phyloP scores from a whole-genome alignment of 2,113 vertebrate species.

The Panthera uncia region DNA sequence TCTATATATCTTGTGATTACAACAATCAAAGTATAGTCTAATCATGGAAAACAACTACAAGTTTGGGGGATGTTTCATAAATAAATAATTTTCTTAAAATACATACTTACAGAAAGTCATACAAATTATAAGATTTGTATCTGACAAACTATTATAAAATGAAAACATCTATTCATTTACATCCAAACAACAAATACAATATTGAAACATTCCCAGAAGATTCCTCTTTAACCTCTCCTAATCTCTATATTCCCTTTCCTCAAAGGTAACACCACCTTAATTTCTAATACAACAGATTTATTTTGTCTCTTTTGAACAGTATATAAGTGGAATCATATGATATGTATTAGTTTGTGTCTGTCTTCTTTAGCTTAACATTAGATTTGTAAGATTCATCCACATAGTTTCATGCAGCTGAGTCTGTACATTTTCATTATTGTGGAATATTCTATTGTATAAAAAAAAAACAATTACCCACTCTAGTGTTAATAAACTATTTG shows the following conservation, averaged over 20 bases:
- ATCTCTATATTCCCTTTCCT: not conserved
- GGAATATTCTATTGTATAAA: not conserved
- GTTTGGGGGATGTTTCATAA: not conserved
- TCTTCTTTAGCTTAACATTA: not conserved
- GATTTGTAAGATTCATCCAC: not conserved
- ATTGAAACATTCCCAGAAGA: not conserved
- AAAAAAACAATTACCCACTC: not conserved
- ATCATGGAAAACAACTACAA: not conserved
- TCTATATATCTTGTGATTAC: not conserved
- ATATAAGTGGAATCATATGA: not conserved
- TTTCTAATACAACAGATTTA: not conserved
- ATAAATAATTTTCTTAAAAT: not conserved
- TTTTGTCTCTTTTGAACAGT: not conserved
- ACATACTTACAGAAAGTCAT: not conserved
- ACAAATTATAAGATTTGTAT: not conserved
- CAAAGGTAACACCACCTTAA: not conserved
- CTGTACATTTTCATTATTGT: not conserved
- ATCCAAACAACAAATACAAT: not conserved
- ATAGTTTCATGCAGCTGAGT: not conserved
- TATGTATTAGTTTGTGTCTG: not conserved
- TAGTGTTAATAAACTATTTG: not conserved
- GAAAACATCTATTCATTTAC: not conserved
- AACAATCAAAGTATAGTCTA: not conserved
- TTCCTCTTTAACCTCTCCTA: not conserved
- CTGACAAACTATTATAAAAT: not conserved